These are phyloP conservation scores for Camelus bactrianus DNA, from an alignment of 2,113 vertebrate species.

Conservation along the genomic window DNA sequence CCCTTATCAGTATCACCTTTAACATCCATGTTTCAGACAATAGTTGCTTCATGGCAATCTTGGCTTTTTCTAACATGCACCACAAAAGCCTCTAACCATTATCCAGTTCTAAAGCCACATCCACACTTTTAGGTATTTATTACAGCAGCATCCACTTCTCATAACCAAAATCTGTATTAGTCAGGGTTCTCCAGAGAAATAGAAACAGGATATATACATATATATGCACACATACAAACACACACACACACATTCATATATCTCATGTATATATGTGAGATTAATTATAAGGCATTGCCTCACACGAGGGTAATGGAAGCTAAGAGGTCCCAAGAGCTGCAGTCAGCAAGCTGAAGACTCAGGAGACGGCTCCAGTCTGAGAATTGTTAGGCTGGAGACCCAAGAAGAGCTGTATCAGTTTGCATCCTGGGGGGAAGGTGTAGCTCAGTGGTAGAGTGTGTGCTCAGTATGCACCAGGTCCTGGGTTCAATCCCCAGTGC, in stretches of 20 bases:
- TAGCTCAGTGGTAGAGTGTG: too few relatives aligned
- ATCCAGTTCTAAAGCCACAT: not conserved
- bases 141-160: not conserved
- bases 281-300: not conserved
- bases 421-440: not conserved
- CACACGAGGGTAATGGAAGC: not conserved
- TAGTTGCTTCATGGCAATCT: not conserved
- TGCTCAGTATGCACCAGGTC: too few relatives aligned
- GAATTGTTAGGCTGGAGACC: not conserved
- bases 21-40: not conserved
- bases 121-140: not conserved
- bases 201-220: not conserved
- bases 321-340: not conserved
- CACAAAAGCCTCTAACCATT: not conserved
- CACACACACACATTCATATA: not conserved
- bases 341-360: not conserved
- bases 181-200: not conserved
- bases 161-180: not conserved
- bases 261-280: too few relatives aligned
- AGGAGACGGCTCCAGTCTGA: too few relatives aligned
- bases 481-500: too few relatives aligned
- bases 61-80: not conserved
- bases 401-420: not conserved
- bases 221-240: not conserved
- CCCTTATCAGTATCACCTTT: not conserved